Percentiles rank a stretch among this genome's conserved stretches.
Evolutionary conservation across 2,888 invertebrate species (phyloP).

Genomic region (Trissoscelio sp.): DNA sequence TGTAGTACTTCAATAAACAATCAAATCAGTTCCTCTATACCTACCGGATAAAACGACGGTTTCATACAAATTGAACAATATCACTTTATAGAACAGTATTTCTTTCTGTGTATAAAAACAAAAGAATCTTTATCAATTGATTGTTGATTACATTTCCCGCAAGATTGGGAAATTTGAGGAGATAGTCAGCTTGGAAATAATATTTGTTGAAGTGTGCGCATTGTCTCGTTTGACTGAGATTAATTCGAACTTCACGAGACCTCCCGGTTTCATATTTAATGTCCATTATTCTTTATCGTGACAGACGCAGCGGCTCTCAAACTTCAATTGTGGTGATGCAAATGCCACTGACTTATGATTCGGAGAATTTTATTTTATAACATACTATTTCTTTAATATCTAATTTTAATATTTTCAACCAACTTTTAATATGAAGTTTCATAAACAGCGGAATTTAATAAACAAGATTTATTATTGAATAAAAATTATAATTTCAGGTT

Average conservation of each 20-base stretch:
- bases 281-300: slow-evolving; percentile 48
- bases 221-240: slow-evolving; percentile 43
- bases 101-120: too few species aligned
- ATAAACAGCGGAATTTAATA: too few species aligned
- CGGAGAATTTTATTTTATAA: slow-evolving; percentile 2
- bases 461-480: neutral
- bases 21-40: too few species aligned
- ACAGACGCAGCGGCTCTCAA: slow-evolving; percentile 44
- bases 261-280: slow-evolving; percentile 52
- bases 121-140: too few species aligned
- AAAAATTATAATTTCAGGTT: neutral
- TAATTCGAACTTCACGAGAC: slow-evolving; percentile 62
- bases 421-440: too few species aligned
- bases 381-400: neutral
- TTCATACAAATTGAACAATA: too few species aligned
- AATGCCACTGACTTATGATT: slow-evolving; percentile 43
- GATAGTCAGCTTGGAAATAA: neutral
- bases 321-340: slow-evolving; percentile 44
- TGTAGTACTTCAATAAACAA: too few species aligned
- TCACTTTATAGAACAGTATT: too few species aligned
- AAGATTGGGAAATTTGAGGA: too few species aligned
- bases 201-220: neutral
- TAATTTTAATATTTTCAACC: too few species aligned
- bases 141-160: too few species aligned
- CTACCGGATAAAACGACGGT: too few species aligned